These are phyloP conservation scores for Brotula barbata DNA, from an alignment of 2,797 vertebrate species.

Conservation along the genomic window DNA sequence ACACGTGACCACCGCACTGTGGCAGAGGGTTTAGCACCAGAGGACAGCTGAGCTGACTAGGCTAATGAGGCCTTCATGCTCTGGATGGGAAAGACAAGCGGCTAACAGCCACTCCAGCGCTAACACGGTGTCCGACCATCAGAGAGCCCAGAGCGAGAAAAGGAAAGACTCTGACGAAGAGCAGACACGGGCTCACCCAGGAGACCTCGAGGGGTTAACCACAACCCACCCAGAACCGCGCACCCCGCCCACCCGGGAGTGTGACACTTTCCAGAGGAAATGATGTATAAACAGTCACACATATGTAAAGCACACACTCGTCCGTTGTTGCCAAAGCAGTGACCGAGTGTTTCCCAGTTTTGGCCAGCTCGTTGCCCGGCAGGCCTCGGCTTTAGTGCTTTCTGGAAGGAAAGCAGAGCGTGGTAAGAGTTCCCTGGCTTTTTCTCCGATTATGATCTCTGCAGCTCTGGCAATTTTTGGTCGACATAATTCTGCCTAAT, in stretches of 20 bases:
- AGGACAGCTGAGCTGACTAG: slow-evolving; percentile 60
- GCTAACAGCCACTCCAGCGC: slow-evolving; percentile 59
- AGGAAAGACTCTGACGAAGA: slow-evolving; percentile 65
- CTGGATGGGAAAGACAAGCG: slow-evolving; percentile 57
- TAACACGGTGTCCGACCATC: slow-evolving; percentile 46
- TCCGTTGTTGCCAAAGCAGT: slow-evolving; percentile 62
- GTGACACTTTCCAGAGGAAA: slow-evolving; percentile 76
- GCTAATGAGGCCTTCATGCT: slow-evolving; percentile 68
- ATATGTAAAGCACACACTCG: slow-evolving; percentile 65
- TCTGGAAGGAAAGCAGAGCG: slow-evolving; percentile 21
- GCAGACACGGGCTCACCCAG: slow-evolving; percentile 63
- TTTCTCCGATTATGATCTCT: slow-evolving; percentile 19
- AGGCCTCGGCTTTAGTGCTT: slow-evolving; percentile 28
- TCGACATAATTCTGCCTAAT: slow-evolving; percentile 27
- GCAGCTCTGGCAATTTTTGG: slow-evolving; percentile 1
- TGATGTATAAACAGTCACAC: slow-evolving; percentile 73
- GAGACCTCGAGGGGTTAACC: slow-evolving; percentile 69
- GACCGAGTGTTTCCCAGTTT: slow-evolving; percentile 58
- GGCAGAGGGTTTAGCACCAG: slow-evolving; percentile 43
- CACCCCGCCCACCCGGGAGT: slow-evolving; percentile 56
- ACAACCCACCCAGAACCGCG: slow-evolving; percentile 71
- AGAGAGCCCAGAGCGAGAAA: slow-evolving; percentile 49
- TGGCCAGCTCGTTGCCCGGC: slow-evolving; percentile 18
- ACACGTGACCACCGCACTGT: slow-evolving; percentile 36
- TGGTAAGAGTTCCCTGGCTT: slow-evolving; percentile 35